Evolutionary conservation across 2,113 vertebrate genomes (phyloP).

Genomic region (Archilochus colubris): DNA sequence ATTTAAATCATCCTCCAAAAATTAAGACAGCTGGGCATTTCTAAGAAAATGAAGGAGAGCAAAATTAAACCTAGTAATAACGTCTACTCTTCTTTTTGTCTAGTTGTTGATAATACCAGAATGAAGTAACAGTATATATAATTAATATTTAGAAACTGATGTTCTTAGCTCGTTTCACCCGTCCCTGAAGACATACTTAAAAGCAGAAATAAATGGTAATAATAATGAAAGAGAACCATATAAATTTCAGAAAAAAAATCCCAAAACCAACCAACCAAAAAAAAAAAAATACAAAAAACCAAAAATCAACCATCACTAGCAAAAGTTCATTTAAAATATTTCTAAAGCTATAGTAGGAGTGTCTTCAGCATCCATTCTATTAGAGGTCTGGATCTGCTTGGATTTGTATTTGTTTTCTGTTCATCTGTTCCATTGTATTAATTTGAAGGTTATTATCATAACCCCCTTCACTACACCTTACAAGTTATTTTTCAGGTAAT

Average conservation of each 20-base stretch:
- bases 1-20: constrained; percentile 1
- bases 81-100: background rate
- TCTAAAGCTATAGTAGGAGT: background rate
- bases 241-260: background rate
- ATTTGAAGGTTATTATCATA: background rate
- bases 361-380: background rate
- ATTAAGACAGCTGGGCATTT: background rate
- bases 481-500: background rate
- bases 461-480: background rate
- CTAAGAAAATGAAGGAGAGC: background rate
- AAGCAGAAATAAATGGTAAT: background rate
- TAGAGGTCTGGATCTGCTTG: background rate
- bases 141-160: background rate
- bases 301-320: background rate
- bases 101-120: background rate
- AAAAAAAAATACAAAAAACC: background rate
- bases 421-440: background rate
- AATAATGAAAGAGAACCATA: background rate
- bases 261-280: background rate
- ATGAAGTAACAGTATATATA: background rate
- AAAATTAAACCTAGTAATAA: background rate
- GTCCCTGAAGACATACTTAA: background rate
- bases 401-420: background rate
- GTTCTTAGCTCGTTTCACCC: background rate
- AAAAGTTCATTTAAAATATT: background rate